A percentile compares a stretch with the other conserved stretches of the same genome.
Conservation (phyloP, 1,140 invertebrate genomes). For the Macrocentrus cingulum region DNA sequence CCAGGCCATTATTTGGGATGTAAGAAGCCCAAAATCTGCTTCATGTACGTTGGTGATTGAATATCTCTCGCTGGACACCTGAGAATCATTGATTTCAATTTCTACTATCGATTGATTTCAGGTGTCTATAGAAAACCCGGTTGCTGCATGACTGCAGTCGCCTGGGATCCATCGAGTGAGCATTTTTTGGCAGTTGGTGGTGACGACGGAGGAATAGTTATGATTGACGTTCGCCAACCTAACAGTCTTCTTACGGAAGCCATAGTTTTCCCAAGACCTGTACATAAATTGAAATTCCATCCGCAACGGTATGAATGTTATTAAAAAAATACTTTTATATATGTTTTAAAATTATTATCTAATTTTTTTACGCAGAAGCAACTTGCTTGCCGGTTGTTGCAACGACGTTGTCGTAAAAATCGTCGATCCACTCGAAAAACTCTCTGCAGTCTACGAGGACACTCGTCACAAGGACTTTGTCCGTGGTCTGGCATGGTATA, state of each 20-base stretch:
- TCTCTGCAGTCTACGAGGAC: constrained; percentile 37
- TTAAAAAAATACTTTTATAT: constrained; percentile 19
- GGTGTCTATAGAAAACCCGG: constrained; percentile 38
- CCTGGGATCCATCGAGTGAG: constrained; percentile 42
- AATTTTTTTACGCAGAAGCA: constrained; percentile 29
- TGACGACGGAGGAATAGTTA: constrained; percentile 37
- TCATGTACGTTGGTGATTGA: constrained; percentile 31
- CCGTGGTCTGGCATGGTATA: constrained; percentile 48
- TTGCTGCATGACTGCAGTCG: constrained; percentile 36
- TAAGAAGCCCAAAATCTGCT: constrained; percentile 43
- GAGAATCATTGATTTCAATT: not conserved
- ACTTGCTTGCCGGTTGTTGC: constrained; percentile 46
- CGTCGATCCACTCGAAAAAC: constrained; percentile 36
- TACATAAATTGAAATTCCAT: constrained; percentile 47
- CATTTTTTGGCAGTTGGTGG: constrained; percentile 45
- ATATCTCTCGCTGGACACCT: not conserved
- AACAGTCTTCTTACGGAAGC: constrained; percentile 24
- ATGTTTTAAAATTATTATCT: not conserved
- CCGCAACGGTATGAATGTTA: constrained; percentile 36
- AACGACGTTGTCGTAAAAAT: constrained; percentile 44
- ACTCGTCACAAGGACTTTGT: constrained; percentile 47
- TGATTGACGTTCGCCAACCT: constrained; percentile 45
- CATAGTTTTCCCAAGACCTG: constrained; percentile 31
- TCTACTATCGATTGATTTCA: constrained; percentile 28
- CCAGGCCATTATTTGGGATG: constrained; percentile 49